A percentile compares a stretch with the other conserved stretches of the same genome.
phyloP scores from a whole-genome alignment of 2,797 vertebrate genomes.

The Xenentodon cancila region DNA sequence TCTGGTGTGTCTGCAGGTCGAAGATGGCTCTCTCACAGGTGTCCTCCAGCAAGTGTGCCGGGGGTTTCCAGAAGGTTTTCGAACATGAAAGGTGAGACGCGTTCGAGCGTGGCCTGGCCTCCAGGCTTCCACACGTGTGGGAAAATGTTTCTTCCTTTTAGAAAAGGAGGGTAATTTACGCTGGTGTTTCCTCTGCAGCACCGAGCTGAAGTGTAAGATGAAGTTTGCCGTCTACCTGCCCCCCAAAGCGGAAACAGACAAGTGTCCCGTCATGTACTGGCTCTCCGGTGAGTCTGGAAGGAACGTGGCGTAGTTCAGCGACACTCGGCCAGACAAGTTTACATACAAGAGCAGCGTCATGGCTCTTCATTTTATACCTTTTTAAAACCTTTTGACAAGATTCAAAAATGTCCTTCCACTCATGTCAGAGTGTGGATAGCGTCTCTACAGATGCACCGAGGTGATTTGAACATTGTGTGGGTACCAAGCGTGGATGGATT shows the following conservation, averaged over 20 bases:
- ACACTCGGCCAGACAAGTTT: too few species aligned
- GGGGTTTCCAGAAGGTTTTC: constrained; percentile 95
- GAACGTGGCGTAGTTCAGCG: too few species aligned
- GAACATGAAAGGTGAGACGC: constrained; percentile 91
- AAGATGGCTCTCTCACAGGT: constrained; percentile 91
- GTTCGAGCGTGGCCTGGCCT: not conserved
- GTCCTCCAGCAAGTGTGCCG: constrained; percentile 92
- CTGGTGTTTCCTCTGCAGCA: constrained; percentile 68
- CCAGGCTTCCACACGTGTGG: not conserved
- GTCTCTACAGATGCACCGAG: too few species aligned
- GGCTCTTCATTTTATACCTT: too few species aligned
- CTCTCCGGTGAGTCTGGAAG: constrained; percentile 85
- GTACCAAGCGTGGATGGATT: too few species aligned
- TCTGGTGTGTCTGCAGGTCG: constrained; percentile 13
- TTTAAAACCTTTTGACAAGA: too few species aligned
- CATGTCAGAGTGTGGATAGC: too few species aligned
- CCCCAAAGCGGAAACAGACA: constrained; percentile 89
- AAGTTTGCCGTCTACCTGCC: constrained; percentile 94
- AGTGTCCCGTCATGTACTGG: constrained; percentile 94
- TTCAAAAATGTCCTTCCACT: too few species aligned
- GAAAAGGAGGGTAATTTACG: too few species aligned
- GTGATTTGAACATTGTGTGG: too few species aligned
- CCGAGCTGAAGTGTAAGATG: constrained; percentile 95
- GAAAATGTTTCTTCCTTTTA: too few species aligned
- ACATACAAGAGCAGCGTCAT: too few species aligned